Base-by-base conservation (phyloP, 2,888 invertebrate species). In the Caradrina kadenii region DNA sequence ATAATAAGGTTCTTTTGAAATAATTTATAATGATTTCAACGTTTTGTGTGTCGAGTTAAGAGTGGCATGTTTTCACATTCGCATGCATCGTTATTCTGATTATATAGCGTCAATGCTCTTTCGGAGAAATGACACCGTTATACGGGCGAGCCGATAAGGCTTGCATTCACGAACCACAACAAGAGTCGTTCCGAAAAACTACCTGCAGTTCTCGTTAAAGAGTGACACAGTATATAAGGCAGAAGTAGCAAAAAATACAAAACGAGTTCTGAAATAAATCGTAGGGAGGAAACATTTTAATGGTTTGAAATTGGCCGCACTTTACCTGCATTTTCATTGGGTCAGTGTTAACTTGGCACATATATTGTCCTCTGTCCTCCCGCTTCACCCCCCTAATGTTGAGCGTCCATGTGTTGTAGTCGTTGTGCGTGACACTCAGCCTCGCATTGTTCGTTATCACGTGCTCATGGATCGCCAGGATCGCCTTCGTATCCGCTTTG, bases 261-360 rank as follows among this genome's bases (percentile, higher is more conserved):
- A 53, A 49, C 54, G 62, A 58, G 53, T 19, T 3, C 48, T 55
- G 42, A 58, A 79, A 68, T 80, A 71, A 76, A 82, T 73, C 54
- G 50, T 66, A 53, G n/a, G 54, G 56, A 59, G 49, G 56, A 53
- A 55, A 69, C 93, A 60, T 60, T 60, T 61, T 56, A 67, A 72
- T 69, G 60, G 69, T 31, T 65, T 53, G 17, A 55, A 79, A 79
- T 74, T 61, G 70, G 67, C 49, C 67, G 63, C 59, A 77, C 61
- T 81, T 95, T 96, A 98, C 98, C 97, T 98, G 98, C 97, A 98
- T 98, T 96, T 98, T 98, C 98, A 98, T 98, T 59, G 98, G 98
- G 94, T 98, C 98, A 71, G 98, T 99, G 94, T 99, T 99, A 89
- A 99, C 98, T 96, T 99, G 99, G 96, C 98, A 98, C 98, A 98